A percentile compares a stretch with the other conserved stretches of the same genome.
These are phyloP conservation scores for Eucidaris tribuloides DNA, from an alignment of 35 echinoderm and acorn worm species.

Conservation along the genomic window DNA sequence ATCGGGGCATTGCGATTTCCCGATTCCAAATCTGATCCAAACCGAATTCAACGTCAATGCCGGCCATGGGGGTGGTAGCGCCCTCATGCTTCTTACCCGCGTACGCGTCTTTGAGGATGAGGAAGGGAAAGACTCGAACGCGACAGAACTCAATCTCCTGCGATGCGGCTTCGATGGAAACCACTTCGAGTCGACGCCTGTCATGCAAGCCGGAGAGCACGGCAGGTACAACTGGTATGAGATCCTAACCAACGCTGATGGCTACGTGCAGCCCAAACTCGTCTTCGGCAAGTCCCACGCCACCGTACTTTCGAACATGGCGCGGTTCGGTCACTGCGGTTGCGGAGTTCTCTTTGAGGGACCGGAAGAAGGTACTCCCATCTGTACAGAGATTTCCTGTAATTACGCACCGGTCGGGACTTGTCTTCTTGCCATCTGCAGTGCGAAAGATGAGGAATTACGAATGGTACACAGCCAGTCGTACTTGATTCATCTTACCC, in stretches of 20 bases:
- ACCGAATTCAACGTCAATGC: conserved; percentile 74
- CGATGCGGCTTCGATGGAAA: conserved; percentile 81
- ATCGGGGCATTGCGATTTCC: conserved; percentile 27
- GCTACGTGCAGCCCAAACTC: conserved; percentile 41
- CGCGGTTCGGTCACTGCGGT: conserved; percentile 45
- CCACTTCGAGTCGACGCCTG: conserved; percentile 27
- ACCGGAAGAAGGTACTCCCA: neutral
- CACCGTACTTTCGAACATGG: conserved; percentile 67
- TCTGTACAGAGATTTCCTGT: too few relatives aligned
- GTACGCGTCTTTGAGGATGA: too few relatives aligned
- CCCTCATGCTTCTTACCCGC: conserved; percentile 42
- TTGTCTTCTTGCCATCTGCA: conserved; percentile 56
- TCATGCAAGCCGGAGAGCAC: conserved; percentile 50
- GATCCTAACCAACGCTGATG: conserved; percentile 34
- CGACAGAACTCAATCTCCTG: conserved; percentile 33
- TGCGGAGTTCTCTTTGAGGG: conserved; percentile 30
- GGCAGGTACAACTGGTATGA: conserved; percentile 57
- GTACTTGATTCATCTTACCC: conserved; percentile 37
- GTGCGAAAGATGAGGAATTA: conserved; percentile 24
- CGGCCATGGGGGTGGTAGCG: conserved; percentile 70
- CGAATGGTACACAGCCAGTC: conserved; percentile 18
- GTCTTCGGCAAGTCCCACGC: conserved; percentile 63
- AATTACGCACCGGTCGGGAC: neutral
- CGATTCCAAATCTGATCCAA: conserved; percentile 34
- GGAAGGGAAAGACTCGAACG: conserved; percentile 31